Evolutionary conservation across 2,888 invertebrate genomes (phyloP), one percentile per base, ranked within the genome.

Genomic region (Metopia argyrocephala): DNA sequence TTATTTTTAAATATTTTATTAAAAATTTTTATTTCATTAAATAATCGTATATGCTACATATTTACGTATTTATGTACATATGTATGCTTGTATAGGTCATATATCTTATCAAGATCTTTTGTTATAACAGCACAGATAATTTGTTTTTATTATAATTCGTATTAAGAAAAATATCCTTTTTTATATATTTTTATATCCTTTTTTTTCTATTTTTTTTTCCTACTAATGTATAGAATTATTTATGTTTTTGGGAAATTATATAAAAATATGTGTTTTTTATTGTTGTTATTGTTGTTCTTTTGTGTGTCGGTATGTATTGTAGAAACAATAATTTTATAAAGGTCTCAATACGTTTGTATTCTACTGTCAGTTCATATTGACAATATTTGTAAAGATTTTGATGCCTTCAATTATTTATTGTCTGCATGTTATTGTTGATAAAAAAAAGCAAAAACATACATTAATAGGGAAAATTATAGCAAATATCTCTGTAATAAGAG

Each of bases 251-350:
- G n/a, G n/a, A n/a, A n/a, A n/a, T n/a, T n/a, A n/a, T n/a, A n/a
- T n/a, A n/a, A n/a, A n/a, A n/a, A n/a, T n/a, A n/a, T n/a, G n/a
- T n/a, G n/a, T n/a, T n/a, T n/a, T n/a, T n/a, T n/a, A n/a, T n/a
- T n/a, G n/a, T n/a, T n/a, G n/a, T n/a, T n/a, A n/a, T n/a, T n/a
- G n/a, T n/a, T n/a, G n/a, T n/a, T n/a, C n/a, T n/a, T n/a, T n/a
- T 1, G 9, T 7, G 31, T 31, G 20, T 27, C 9, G 28, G 5
- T 31, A 20, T 12, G 57, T n/a, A n/a, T n/a, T n/a, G n/a, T n/a
- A n/a, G n/a, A n/a, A 57, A 28, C 25, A 56, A 27, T 56, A 56
- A 18, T 57, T 57, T 57, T 28, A 27, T 57, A 18, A 56, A 28
- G 56, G 56, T 56, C 27, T 25, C 15, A 25, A 2, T 54, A 25